phyloP scores from a whole-genome alignment of 2,113 vertebrate species.

The Meles meles region DNA sequence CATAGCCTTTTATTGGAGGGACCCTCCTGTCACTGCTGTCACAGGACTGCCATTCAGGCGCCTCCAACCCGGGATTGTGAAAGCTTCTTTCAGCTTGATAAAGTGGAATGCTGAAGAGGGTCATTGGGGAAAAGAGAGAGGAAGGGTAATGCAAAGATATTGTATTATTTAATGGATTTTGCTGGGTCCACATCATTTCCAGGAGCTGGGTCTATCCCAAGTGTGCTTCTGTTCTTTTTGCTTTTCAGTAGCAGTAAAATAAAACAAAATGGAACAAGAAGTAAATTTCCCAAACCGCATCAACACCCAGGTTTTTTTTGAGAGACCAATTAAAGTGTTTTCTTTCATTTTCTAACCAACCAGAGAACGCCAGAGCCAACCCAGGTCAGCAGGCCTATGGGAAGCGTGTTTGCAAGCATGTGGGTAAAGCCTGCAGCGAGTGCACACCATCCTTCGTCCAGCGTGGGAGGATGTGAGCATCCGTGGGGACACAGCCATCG shows the following conservation, averaged over 20 bases:
- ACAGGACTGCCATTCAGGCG: fast-evolving
- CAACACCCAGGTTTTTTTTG: not conserved
- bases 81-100: not conserved
- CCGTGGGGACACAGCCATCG: fast-evolving
- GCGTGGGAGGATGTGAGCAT: not conserved
- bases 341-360: not conserved
- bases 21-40: fast-evolving
- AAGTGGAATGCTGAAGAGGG: not conserved
- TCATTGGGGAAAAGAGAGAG: fast-evolving
- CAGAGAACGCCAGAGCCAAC: not conserved
- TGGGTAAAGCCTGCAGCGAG: fast-evolving
- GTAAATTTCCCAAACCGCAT: not conserved
- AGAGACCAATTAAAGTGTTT: not conserved
- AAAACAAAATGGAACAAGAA: not conserved
- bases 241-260: not conserved
- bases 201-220: not conserved
- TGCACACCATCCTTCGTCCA: fast-evolving
- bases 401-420: fast-evolving
- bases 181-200: not conserved
- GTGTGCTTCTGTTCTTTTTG: not conserved
- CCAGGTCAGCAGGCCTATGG: too few species aligned
- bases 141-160: fast-evolving
- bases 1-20: too few species aligned
- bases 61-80: not conserved
- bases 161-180: not conserved